Evolutionary conservation across 2,113 vertebrate genomes (phyloP).

Genomic region (Phyllopteryx taeniolatus): DNA sequence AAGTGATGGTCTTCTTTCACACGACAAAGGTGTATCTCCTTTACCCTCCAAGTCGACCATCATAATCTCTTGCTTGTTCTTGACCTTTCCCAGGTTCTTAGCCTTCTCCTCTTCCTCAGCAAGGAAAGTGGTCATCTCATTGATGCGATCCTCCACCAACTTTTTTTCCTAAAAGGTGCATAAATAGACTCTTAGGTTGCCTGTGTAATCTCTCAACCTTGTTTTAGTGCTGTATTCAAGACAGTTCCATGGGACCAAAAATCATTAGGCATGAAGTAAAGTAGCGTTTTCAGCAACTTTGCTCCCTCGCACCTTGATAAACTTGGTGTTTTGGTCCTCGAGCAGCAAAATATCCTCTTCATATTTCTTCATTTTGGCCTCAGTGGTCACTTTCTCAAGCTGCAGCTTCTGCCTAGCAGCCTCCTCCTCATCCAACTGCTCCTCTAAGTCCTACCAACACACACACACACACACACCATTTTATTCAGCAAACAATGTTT

Average conservation of each 20-base stretch:
- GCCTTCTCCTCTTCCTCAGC: slow-evolving; percentile 97
- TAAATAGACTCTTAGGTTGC: not conserved
- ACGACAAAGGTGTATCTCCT: not conserved
- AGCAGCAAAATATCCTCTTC: slow-evolving; percentile 93
- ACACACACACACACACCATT: not conserved
- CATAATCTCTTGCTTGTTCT: slow-evolving; percentile 99
- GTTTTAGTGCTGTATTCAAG: not conserved
- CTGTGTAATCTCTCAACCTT: not conserved
- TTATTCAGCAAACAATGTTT: not conserved
- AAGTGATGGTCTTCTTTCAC: not conserved
- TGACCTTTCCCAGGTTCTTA: slow-evolving; percentile 91
- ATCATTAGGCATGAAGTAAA: not conserved
- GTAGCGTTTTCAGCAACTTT: not conserved
- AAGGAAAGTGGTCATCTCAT: slow-evolving; percentile 85
- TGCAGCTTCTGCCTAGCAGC: slow-evolving; percentile 95
- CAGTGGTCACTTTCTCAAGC: slow-evolving; percentile 94
- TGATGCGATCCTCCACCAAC: slow-evolving; percentile 87
- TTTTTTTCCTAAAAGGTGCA: slow-evolving; percentile 86
- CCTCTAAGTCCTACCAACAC: slow-evolving; percentile 85
- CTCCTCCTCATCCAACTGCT: slow-evolving; percentile 96
- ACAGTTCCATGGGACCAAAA: not conserved
- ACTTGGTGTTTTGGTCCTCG: slow-evolving; percentile 97
- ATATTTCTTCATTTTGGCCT: slow-evolving; percentile 96
- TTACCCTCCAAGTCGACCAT: slow-evolving; percentile 94
- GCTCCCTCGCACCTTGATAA: slow-evolving; percentile 80